phyloP scores from a whole-genome alignment of 2,113 vertebrate species.

The Cacatua alba region DNA sequence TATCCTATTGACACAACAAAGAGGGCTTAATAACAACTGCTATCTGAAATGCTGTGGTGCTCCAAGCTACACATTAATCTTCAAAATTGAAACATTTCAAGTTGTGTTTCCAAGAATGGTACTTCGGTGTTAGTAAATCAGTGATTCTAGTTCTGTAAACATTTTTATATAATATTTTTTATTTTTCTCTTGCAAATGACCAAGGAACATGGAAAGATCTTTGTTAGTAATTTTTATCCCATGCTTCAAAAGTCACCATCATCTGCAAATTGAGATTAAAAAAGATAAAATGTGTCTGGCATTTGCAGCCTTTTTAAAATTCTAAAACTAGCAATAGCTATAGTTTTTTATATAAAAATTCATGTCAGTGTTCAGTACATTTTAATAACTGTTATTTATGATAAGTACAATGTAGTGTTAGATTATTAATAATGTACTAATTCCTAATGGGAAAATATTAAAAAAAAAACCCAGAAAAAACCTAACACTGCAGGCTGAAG shows the following conservation, averaged over 20 bases:
- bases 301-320: slow-evolving; percentile 3
- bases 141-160: not conserved
- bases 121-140: not conserved
- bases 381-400: slow-evolving; percentile 70
- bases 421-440: slow-evolving; percentile 47
- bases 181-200: not conserved
- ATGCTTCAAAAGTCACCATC: not conserved
- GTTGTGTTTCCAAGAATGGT: not conserved
- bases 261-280: not conserved
- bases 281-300: not conserved
- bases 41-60: not conserved
- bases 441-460: slow-evolving; percentile 11
- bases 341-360: slow-evolving; percentile 48
- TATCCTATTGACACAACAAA: not conserved
- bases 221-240: not conserved
- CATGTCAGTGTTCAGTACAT: slow-evolving; percentile 45
- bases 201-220: not conserved
- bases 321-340: slow-evolving; percentile 13
- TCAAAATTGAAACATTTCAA: not conserved
- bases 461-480: not conserved
- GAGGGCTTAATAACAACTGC: not conserved
- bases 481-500: not conserved
- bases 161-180: not conserved
- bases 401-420: not conserved
- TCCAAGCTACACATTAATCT: slow-evolving; percentile 14